Percentiles rank a stretch among this genome's conserved stretches.
phyloP scores from a whole-genome alignment of 2,888 invertebrate species.

The Tenthredo amoena region DNA sequence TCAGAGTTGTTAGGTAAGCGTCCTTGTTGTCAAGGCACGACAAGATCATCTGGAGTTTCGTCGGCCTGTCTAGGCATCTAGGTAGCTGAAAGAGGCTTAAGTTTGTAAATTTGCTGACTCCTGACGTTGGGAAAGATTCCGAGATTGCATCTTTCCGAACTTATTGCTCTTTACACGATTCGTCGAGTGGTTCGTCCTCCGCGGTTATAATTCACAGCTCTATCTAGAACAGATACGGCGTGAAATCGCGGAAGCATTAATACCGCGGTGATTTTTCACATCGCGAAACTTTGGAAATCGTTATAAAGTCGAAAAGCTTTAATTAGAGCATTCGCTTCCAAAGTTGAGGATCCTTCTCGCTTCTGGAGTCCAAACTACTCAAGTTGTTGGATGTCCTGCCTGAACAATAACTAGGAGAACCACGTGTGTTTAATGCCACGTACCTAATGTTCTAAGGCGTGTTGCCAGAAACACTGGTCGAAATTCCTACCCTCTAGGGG shows the following conservation, averaged over 20 bases:
- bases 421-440: conserved; percentile 47
- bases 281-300: background rate
- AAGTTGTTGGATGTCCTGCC: background rate
- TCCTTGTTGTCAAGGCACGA: conserved; percentile 37
- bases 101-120: conserved; percentile 42
- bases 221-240: background rate
- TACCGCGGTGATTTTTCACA: background rate
- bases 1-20: conserved; percentile 33
- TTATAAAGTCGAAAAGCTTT: background rate
- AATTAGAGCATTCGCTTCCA: background rate
- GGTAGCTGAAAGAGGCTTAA: background rate
- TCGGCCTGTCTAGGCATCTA: background rate
- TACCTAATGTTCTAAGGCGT: conserved; percentile 9
- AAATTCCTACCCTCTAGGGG: conserved; percentile 1
- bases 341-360: background rate
- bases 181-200: conserved; percentile 3
- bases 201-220: background rate
- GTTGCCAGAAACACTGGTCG: conserved; percentile 36
- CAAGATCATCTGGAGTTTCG: conserved; percentile 25
- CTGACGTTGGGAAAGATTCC: background rate
- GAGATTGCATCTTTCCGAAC: conserved; percentile 29
- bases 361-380: background rate
- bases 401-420: conserved; percentile 1
- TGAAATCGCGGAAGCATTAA: background rate
- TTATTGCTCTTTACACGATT: conserved; percentile 43